These are phyloP conservation scores for Halocaridina rubra DNA, from an alignment of 2,888 invertebrate genomes.

Conservation along the genomic window DNA sequence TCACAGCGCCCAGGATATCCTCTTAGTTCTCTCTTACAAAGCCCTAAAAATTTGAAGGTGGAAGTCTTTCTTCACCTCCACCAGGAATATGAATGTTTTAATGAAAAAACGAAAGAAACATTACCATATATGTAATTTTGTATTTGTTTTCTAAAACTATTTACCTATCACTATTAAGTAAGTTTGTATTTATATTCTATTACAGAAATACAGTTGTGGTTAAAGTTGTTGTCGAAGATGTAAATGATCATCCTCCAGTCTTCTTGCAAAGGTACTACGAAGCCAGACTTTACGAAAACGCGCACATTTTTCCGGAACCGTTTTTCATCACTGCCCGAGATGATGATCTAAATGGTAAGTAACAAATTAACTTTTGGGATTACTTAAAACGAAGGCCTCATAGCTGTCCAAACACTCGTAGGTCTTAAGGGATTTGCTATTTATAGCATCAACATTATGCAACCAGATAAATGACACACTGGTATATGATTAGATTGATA, in stretches of 20 bases:
- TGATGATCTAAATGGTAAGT: slow-evolving; percentile 82
- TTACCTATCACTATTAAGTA: not conserved
- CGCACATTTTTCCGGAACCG: slow-evolving; percentile 80
- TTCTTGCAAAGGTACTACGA: slow-evolving; percentile 87
- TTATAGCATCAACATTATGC: too few species aligned
- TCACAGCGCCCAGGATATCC: too few species aligned
- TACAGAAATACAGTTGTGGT: slow-evolving; percentile 67
- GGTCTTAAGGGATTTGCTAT: too few species aligned
- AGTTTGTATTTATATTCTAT: not conserved
- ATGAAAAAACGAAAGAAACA: too few species aligned
- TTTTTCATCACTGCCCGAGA: slow-evolving; percentile 84
- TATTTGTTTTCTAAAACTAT: not conserved
- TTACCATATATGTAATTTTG: too few species aligned
- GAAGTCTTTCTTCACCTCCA: too few species aligned
- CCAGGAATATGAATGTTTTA: too few species aligned
- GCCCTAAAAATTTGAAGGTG: too few species aligned
- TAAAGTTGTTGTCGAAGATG: slow-evolving; percentile 67
- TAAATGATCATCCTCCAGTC: slow-evolving; percentile 75
- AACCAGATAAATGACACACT: too few species aligned
- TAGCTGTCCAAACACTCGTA: too few species aligned
- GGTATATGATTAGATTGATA: too few species aligned
- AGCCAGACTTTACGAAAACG: slow-evolving; percentile 85
- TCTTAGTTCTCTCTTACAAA: too few species aligned
- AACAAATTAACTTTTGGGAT: not conserved
- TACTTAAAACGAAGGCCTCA: not conserved